These are phyloP conservation scores for Drosophila ezoana DNA, from an alignment of 2,888 invertebrate species.

Conservation along the genomic window DNA sequence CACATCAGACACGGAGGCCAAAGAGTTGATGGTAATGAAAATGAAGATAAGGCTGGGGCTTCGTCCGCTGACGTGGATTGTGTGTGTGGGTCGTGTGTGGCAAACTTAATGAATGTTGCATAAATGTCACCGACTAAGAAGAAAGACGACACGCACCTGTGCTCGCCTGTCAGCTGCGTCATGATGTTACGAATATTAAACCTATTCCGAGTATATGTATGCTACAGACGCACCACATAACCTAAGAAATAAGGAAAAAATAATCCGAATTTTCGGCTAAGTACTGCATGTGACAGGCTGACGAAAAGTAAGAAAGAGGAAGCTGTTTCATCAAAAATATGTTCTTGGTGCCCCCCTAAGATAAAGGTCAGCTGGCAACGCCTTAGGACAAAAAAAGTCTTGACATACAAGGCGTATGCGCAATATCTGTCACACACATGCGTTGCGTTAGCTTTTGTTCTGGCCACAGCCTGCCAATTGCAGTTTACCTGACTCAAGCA, in stretches of 20 bases:
- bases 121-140: constrained; percentile 53
- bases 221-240: constrained; percentile 2
- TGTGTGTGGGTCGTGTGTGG: constrained; percentile 22
- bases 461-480: constrained; percentile 64
- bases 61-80: constrained; percentile 1
- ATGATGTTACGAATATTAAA: constrained; percentile 23
- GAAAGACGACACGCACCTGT: constrained; percentile 54
- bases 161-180: constrained; percentile 14
- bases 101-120: constrained; percentile 69
- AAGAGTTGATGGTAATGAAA: constrained; percentile 10
- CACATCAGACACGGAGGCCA: background rate
- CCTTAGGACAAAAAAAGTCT: constrained; percentile 18
- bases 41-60: constrained; percentile 4
- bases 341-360: constrained; percentile 28
- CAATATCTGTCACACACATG: constrained; percentile 43
- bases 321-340: constrained; percentile 23
- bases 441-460: constrained; percentile 5
- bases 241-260: constrained; percentile 32
- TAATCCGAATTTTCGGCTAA: constrained; percentile 45
- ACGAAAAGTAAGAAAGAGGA: constrained; percentile 16
- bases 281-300: constrained; percentile 55
- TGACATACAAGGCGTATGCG: constrained; percentile 62
- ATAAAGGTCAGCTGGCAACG: constrained; percentile 24
- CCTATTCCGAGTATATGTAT: background rate
- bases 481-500: constrained; percentile 57